Conservation (phyloP, 2,797 vertebrate genomes). For the Cossypha polioptera region DNA sequence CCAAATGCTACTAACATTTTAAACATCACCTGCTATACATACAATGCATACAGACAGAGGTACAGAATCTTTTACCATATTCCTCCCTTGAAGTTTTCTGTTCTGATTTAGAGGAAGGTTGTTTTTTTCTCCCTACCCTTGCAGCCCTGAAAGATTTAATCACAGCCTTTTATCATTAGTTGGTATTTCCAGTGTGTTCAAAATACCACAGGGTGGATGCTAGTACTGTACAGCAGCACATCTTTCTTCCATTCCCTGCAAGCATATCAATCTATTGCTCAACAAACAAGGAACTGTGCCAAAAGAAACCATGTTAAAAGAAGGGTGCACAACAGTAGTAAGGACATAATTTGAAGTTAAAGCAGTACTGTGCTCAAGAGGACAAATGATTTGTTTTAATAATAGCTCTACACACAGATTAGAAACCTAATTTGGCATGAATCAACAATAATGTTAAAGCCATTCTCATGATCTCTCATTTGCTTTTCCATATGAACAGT, state of each 20-base stretch:
- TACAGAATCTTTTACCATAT: neutral
- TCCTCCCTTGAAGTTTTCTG: neutral
- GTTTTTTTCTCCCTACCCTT: neutral
- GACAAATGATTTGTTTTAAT: slow-evolving; percentile 34
- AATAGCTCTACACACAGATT: slow-evolving; percentile 4
- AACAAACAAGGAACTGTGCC: neutral
- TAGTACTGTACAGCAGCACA: neutral
- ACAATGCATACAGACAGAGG: neutral
- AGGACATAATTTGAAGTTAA: neutral
- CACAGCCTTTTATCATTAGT: neutral
- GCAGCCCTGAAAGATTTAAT: neutral
- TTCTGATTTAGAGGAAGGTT: neutral
- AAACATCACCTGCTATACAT: neutral
- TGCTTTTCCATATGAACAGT: slow-evolving; percentile 1
- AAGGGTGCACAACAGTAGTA: neutral
- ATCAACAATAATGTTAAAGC: slow-evolving; percentile 12
- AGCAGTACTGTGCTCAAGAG: neutral
- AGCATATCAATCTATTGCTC: neutral
- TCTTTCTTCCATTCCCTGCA: slow-evolving; percentile 1
- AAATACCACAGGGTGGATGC: neutral
- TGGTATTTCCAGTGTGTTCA: neutral
- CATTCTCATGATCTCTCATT: slow-evolving; percentile 15
- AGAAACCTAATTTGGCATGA: slow-evolving; percentile 44
- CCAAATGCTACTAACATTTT: neutral
- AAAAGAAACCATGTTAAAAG: neutral